Evolutionary conservation across 2,888 invertebrate genomes (phyloP), one percentile per base, ranked within the genome.

Genomic region (Sesia apiformis): DNA sequence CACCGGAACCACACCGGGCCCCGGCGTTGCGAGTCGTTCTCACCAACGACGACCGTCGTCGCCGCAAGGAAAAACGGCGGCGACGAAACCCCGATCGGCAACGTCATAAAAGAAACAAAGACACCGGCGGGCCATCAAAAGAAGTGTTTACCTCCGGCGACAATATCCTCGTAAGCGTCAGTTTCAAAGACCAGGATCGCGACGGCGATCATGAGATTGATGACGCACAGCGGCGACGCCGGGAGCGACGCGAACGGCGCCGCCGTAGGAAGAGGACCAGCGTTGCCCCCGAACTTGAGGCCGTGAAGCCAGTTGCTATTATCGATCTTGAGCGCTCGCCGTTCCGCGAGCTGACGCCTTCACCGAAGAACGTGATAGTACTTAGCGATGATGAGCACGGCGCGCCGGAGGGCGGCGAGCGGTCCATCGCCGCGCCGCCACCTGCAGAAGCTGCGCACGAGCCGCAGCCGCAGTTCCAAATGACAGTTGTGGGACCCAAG

Each of bases 141-240:
- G 97, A 97, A 83, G 96, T 97, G 3, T 97, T 96, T 76, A 96
- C 97, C 0, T 96, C 97, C 6, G 97, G 97, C 3, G 96, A 97
- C 81, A 97, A 97, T 76, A 97, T 97, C 69, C 91, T 97, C 60
- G 97, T 97, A 6, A 97, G 96, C 82, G 96, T 97, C 23, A 97
- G 96, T 79, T 97, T 97, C 81, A 94, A 95, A 75, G 95, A 95
- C 65, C 92, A 91, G 62, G 90, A 76, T 64, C 70, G 78, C 57
- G 50, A 4, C 6, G 43, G 42, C 38, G 66, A 65, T 55, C 78
- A 81, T 59, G 76, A 77, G 58, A 74, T 74, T 41, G 70, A 80
- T 56, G 72, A 76, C 55, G 69, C 77, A 7, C 69, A 69, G 7
- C 64, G 69, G 38, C 66, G 72, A 7, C 50, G 50, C 6, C 49